phyloP scores from a whole-genome alignment of 2,797 vertebrate genomes.

The Myiothlypis chrysogaster region DNA sequence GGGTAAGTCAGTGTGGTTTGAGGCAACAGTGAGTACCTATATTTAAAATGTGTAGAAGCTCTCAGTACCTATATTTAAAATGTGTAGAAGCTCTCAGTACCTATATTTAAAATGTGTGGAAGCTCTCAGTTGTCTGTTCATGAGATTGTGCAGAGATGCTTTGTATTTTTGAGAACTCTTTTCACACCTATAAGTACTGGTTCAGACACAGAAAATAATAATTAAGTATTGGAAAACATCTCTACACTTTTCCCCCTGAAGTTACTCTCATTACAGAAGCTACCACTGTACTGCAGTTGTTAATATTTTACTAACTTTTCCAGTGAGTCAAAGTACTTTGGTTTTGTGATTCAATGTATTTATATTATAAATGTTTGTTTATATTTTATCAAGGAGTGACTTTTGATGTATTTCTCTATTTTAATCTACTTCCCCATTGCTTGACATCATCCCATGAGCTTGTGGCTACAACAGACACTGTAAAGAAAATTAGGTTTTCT shows the following conservation, averaged over 20 bases:
- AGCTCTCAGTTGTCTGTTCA: neutral
- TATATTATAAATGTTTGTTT: neutral
- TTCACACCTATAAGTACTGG: neutral
- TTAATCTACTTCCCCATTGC: neutral
- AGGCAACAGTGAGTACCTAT: neutral
- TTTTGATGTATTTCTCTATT: neutral
- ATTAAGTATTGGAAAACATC: neutral
- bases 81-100: neutral
- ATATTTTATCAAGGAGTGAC: neutral
- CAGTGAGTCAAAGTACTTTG: neutral
- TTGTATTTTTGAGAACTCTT: neutral
- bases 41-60: neutral
- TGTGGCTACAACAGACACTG: rapidly evolving
- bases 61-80: neutral
- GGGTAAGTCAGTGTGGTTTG: neutral
- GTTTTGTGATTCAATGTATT: neutral
- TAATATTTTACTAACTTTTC: neutral
- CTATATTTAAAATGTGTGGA: neutral
- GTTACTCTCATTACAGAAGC: neutral
- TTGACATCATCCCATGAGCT: neutral
- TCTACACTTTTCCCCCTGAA: neutral
- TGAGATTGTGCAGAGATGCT: neutral
- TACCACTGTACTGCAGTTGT: neutral
- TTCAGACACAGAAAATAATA: neutral
- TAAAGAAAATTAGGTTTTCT: neutral